Evolutionary conservation across 2,113 vertebrate genomes (phyloP), one percentile per base, ranked within the genome.

Genomic region (Ondatra zibethicus): DNA sequence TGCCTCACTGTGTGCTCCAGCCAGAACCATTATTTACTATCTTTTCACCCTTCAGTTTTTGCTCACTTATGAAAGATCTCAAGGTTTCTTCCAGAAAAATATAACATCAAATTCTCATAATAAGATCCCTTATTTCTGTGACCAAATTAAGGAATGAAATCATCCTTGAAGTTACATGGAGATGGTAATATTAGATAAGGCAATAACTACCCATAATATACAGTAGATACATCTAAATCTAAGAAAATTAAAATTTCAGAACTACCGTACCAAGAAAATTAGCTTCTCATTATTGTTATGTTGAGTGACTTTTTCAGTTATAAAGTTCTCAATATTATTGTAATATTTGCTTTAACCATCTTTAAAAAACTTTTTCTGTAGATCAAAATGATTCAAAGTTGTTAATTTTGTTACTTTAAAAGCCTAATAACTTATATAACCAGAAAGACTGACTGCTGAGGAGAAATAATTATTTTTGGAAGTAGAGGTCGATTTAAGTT

Each of bases 401-500:
- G 12, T 47, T 84, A 63, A 66, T n/a, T 11, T 52, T 91, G 2
- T 91, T 42, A 63, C 39, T 91, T 75, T 89, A 39, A 36, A 36
- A 89, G 31, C 13, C 29, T 93, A 89, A 65, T 97, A 97, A 95
- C 96, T 90, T 96, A 97, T 97, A 98, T 98, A 96, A 97, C 98
- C 87, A 97, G 42, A 91, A 88, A 97, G 58, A 7, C 19, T 21
- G 58, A 58, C 58, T 58, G 58, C 58, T 58, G 58, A 58, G 58
- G 58, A 58, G 72, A 95, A 98, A 98, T 95, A 98, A 98, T 98
- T 98, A 97, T 29, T 94, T 89, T 80, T 96, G 92, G 96, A 88
- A 97, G 97, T 94, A 91, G 91, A 97, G 94, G 73, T 92, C 97
- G 89, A 98, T 97, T 98, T 97, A 17, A 84, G 96, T 96, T 98